These are phyloP conservation scores for Galerucella pusilla DNA, from an alignment of 2,888 invertebrate genomes.

Conservation along the genomic window DNA sequence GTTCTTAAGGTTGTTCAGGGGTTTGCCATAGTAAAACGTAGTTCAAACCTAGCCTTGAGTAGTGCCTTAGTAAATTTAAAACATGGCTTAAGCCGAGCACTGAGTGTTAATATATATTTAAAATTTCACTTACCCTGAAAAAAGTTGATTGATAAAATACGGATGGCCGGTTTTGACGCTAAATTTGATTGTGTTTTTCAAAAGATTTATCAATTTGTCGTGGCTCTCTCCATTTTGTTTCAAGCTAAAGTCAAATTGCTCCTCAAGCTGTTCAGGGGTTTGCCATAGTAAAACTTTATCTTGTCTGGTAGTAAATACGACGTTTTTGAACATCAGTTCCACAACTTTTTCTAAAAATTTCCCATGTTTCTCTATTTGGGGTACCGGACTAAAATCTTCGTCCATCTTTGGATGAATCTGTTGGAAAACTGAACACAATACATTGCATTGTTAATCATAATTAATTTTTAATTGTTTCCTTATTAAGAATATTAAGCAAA, in stretches of 20 bases:
- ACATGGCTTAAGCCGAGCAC: too few relatives aligned
- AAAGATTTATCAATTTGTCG: constrained; percentile 63
- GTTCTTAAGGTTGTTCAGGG: constrained; percentile 64
- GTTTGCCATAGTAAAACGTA: constrained; percentile 67
- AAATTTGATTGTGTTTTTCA: constrained; percentile 67
- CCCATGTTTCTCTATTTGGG: constrained; percentile 61
- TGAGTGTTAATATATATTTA: too few relatives aligned
- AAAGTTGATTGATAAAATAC: constrained; percentile 70
- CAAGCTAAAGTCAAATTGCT: constrained; percentile 63
- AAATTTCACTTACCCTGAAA: constrained; percentile 65
- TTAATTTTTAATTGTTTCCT: constrained; percentile 10
- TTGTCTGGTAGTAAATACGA: constrained; percentile 63
- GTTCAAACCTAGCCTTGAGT: too few relatives aligned
- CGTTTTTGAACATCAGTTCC: constrained; percentile 62
- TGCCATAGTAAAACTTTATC: constrained; percentile 68
- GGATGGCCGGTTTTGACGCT: constrained; percentile 72
- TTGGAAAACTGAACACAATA: background rate
- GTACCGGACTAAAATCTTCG: constrained; percentile 58
- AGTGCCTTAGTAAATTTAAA: too few relatives aligned
- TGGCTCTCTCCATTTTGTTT: constrained; percentile 62
- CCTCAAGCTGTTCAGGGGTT: constrained; percentile 65
- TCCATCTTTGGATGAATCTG: constrained; percentile 46
- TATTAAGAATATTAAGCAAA: background rate
- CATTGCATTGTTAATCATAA: background rate
- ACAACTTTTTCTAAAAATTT: constrained; percentile 63